Evolutionary conservation across 2,888 invertebrate species (phyloP), one percentile per base, ranked within the genome.

Genomic region (Hypercompe scribonia): DNA sequence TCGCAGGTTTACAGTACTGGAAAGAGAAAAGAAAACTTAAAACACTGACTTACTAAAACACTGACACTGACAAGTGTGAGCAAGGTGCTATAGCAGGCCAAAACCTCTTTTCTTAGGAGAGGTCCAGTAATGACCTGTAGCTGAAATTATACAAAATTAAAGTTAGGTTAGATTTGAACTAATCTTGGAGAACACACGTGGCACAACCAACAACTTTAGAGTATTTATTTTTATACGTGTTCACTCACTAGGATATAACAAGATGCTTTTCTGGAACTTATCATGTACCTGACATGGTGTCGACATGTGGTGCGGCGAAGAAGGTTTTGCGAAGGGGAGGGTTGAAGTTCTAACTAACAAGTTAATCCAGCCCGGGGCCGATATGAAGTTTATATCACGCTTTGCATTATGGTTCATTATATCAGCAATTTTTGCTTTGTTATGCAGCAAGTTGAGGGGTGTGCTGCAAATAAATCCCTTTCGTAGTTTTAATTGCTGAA

Each of bases 371-470:
- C 94, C 93, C 75, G 87, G 73, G 93, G 94, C 93, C 78, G 87
- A 87, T 91, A 91, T 92, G 90, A 91, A 92, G 91, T 93, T 94
- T 91, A 93, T 94, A 94, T 94, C 93, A 91, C 92, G 93, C 89
- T 92, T 92, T 92, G 94, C 92, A 93, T 93, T 94, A 94, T 92
- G 92, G 89, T 94, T 94, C 93, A 94, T 94, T 94, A 94, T 93
- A 91, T 92, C 84, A 77, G 91, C 88, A 91, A 93, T 93, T 94
- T 94, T 94, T 94, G 93, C 93, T 92, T 92, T 93, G 92, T 93
- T 92, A 87, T 90, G 89, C 86, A 85, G 77, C 72, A 50, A 77
- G 68, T 42, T 71, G 77, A 94, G 91, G 93, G 93, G 64, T 93
- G 91, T 70, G 80, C 69, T 36, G 64, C n/a, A 66, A 39, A n/a